A percentile compares a stretch with the other conserved stretches of the same genome.
Conservation (phyloP, 2,888 invertebrate genomes). For the Caenorhabditis doughertyi region DNA sequence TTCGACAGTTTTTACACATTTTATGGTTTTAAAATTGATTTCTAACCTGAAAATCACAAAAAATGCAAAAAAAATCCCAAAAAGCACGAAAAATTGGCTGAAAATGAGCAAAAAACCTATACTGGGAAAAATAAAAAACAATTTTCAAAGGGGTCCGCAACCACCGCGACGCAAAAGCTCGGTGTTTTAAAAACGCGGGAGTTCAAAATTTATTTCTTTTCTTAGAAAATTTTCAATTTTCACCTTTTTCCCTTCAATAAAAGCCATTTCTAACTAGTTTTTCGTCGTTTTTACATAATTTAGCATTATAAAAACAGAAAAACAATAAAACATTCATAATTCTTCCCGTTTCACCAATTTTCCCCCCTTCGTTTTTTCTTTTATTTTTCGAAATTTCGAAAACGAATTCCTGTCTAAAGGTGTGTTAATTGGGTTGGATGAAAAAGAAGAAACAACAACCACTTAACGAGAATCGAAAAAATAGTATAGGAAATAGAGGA, state of each 20-base stretch:
- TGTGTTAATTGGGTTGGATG: constrained; percentile 34
- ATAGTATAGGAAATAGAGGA: neutral
- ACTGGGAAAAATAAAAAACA: neutral
- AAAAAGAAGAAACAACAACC: constrained; percentile 46
- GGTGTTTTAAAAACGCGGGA: neutral
- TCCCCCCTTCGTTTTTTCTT: neutral
- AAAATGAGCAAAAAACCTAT: neutral
- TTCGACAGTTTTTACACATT: no score
- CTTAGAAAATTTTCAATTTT: neutral
- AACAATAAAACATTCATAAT: no score
- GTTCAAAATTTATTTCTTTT: neutral
- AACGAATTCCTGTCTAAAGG: constrained; percentile 24
- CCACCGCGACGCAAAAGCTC: constrained; percentile 28
- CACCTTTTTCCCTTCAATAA: neutral
- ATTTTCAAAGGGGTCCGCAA: constrained; percentile 1
- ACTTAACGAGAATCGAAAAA: constrained; percentile 14
- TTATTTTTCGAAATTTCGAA: no score
- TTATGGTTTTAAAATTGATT: no score
- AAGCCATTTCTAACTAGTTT: neutral
- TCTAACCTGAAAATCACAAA: neutral
- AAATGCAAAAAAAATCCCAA: constrained; percentile 1
- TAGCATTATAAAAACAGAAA: no score
- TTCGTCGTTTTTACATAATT: neutral
- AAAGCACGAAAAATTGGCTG: neutral
- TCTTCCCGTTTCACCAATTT: neutral